Base-by-base conservation (phyloP, 2,113 vertebrate species). In the Gobiocypris rarus region DNA sequence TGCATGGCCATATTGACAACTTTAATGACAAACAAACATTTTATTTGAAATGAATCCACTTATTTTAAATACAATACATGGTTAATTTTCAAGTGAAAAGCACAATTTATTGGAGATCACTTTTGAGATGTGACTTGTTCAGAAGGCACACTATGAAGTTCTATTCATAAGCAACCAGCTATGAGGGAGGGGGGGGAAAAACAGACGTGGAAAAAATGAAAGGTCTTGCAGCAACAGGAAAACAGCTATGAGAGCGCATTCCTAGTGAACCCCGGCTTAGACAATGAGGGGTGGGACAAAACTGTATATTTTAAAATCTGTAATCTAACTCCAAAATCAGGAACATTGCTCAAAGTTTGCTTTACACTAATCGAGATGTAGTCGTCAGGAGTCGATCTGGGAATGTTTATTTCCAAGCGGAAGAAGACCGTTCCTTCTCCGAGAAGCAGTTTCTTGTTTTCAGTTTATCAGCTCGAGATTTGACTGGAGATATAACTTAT, bases 211-310 rank as follows among this genome's bases (percentile, higher is more conserved):
- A 93, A 83, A 76, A 94, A 95, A 93, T 91, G 91, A 93, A 92
- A 93, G 91, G 89, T 92, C 93, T 83, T 84, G 75, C 89, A 91
- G 92, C 81, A 92, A 94, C 94, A 95, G 94, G 94, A 95, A 95
- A 94, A 93, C 92, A 90, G 91, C 93, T 88, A 83, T 90, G 92
- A 93, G 93, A 92, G 90, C 93, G 89, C 92, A 95, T 94, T 95
- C 93, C 93, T 89, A 86, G 22, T 90, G 69, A 89, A 88, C 82
- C 81, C 89, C 67, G 89, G 87, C 41, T 81, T 87, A 92, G 91
- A 94, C 94, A 95, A 94, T 93, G 86, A 92, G 90, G 93, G 94
- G 94, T 93, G 94, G 94, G 93, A 94, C 93, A 81, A 88, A 61
- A 85, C 89, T 89, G 83, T 86, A 88, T 75, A 86, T 90, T 91